Conservation (phyloP, 1,140 invertebrate genomes). For the Ceratina australensis region DNA sequence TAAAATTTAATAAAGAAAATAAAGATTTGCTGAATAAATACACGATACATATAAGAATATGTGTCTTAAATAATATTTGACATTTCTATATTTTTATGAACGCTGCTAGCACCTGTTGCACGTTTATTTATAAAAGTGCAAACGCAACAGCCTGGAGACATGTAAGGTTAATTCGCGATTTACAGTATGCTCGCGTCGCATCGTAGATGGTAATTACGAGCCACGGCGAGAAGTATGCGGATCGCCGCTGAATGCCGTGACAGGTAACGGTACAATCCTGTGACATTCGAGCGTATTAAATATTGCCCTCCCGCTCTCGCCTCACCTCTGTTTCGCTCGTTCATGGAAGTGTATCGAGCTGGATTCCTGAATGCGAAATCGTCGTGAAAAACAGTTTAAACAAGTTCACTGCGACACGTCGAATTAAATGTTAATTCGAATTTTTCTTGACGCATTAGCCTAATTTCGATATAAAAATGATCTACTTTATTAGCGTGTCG, state of each 20-base stretch:
- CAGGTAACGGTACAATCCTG: slow-evolving; percentile 45
- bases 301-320: not conserved
- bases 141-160: not conserved
- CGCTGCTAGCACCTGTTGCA: too few relatives aligned
- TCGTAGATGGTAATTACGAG: slow-evolving; percentile 23
- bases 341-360: slow-evolving; percentile 22
- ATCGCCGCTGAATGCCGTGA: slow-evolving; percentile 36
- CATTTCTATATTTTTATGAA: too few relatives aligned
- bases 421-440: not conserved
- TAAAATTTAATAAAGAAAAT: too few relatives aligned
- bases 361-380: slow-evolving; percentile 32
- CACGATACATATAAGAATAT: too few relatives aligned
- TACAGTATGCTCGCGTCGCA: not conserved
- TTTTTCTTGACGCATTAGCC: too few relatives aligned
- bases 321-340: slow-evolving; percentile 8
- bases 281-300: slow-evolving; percentile 42
- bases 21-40: too few relatives aligned
- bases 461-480: too few relatives aligned
- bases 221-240: slow-evolving; percentile 38
- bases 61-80: too few relatives aligned
- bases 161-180: not conserved
- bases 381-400: not conserved
- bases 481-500: too few relatives aligned
- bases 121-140: too few relatives aligned
- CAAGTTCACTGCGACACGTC: not conserved